A percentile compares a stretch with the other conserved stretches of the same genome.
Evolutionary conservation across 1,140 invertebrate genomes (phyloP).

Genomic region (Leptonema lineaticorne): DNA sequence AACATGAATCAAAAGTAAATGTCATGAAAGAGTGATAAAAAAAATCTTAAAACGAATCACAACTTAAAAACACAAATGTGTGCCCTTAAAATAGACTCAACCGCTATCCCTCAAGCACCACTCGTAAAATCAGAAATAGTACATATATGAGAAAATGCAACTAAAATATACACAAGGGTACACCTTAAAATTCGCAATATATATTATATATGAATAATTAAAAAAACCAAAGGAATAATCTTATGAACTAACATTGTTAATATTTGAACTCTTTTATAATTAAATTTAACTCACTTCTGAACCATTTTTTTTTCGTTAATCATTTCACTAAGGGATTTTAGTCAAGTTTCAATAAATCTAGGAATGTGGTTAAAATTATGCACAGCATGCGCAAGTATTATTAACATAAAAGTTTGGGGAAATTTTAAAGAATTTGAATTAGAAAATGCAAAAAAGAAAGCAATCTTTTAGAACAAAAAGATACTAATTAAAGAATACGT

Average conservation of each 20-base stretch:
- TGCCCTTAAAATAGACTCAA: constrained; percentile 18
- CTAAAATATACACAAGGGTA: constrained; percentile 31
- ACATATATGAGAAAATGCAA: constrained; percentile 24
- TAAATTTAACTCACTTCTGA: constrained; percentile 40
- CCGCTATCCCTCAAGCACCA: constrained; percentile 37
- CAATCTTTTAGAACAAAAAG: no score
- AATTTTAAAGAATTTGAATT: no score
- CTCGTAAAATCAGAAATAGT: constrained; percentile 30
- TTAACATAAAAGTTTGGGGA: no score
- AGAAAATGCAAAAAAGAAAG: no score
- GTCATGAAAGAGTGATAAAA: no score
- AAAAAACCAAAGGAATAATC: constrained; percentile 35
- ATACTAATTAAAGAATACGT: no score
- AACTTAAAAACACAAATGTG: constrained; percentile 14
- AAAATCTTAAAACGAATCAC: background rate
- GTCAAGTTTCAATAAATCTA: constrained; percentile 29
- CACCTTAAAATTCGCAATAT: constrained; percentile 35
- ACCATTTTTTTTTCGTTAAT: constrained; percentile 33
- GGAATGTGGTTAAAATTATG: constrained; percentile 37
- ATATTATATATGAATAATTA: constrained; percentile 38
- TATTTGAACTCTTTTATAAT: constrained; percentile 41
- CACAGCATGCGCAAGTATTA: background rate
- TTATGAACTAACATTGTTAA: constrained; percentile 40
- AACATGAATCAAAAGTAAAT: constrained; percentile 1
- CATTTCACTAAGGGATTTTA: constrained; percentile 40